Base-by-base conservation (phyloP, 2,797 vertebrate genomes). In the Tenualosa ilisha region DNA sequence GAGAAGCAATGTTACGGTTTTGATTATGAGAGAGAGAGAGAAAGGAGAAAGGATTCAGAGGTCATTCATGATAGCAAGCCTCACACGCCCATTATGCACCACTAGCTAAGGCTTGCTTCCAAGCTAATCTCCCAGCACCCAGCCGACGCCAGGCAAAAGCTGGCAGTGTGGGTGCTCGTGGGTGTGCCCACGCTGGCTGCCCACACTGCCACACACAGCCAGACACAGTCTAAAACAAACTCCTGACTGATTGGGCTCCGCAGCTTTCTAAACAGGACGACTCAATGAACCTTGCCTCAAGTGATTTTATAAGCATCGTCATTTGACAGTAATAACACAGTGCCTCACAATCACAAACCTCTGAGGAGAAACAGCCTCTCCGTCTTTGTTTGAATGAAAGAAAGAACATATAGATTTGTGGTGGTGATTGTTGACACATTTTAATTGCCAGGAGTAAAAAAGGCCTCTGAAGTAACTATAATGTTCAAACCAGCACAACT, bases 281-380 rank as follows among this genome's bases (percentile, higher is more conserved):
- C 72, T 79, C 31, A 72, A 12, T 72, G 72, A 79, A 79, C 72
- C 68, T 75, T 75, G 37, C 37, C 68, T 31, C 68, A 5, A 75
- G 68, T 75, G 68, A 46, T 79, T 79, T 79, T 15, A 43, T 8
- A 15, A 8, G 72, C 26, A 79, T 43, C 72, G 72, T 79, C 40
- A 22, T 79, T 79, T 79, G 72, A 79, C 72, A 79, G 72, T 79
- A 46, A 79, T 46, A 79, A 79, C 37, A 40, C 68, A 40, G 68
- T 75, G 68, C 68, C 68, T 46, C 72, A 20, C 31, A 17, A 31
- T 5, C 68, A 37, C 54, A 72, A 40, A 40, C 31, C 68, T 72
- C 68, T 72, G 17, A 43, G 22, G 46, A 22, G 40, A 79, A 79
- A 79, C 72, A 46, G 37, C 22, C 59, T 63, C n/a, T 24, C 59